phyloP scores from a whole-genome alignment of 35 echinoderm and acorn worm genomes.

The Ptychodera flava region DNA sequence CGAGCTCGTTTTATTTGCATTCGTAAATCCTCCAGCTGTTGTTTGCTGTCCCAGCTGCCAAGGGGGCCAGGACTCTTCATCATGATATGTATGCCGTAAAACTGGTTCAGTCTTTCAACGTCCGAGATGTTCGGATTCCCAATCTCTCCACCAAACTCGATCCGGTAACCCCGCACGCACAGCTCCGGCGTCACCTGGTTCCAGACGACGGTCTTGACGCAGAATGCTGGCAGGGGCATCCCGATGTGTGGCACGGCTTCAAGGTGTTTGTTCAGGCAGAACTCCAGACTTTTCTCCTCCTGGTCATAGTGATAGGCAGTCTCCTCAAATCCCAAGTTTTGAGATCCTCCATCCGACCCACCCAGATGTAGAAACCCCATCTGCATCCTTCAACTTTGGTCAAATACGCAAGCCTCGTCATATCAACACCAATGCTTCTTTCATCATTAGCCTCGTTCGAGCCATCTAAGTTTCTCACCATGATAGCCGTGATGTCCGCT shows the following conservation, averaged over 20 bases:
- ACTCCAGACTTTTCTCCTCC: constrained; percentile 17
- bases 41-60: not conserved
- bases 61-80: not conserved
- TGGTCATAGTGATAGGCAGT: constrained; percentile 25
- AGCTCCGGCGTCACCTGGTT: constrained; percentile 77
- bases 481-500: constrained; percentile 46
- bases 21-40: not conserved
- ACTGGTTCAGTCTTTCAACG: not conserved
- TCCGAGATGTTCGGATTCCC: not conserved
- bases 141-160: constrained; percentile 9
- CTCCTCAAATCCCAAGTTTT: constrained; percentile 34
- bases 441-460: constrained; percentile 59
- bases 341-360: constrained; percentile 73
- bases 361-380: constrained; percentile 93
- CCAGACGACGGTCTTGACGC: constrained; percentile 43
- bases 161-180: constrained; percentile 68
- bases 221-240: constrained; percentile 68
- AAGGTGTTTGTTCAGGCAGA: not conserved
- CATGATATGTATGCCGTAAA: not conserved
- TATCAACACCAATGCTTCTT: constrained; percentile 54
- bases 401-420: constrained; percentile 79
- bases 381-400: constrained; percentile 51
- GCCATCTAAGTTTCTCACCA: constrained; percentile 52
- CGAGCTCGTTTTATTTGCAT: not conserved
- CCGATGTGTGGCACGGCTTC: constrained; percentile 78